These are phyloP conservation scores for Anoplolepis gracilipes DNA, from an alignment of 1,140 invertebrate genomes.

Conservation along the genomic window DNA sequence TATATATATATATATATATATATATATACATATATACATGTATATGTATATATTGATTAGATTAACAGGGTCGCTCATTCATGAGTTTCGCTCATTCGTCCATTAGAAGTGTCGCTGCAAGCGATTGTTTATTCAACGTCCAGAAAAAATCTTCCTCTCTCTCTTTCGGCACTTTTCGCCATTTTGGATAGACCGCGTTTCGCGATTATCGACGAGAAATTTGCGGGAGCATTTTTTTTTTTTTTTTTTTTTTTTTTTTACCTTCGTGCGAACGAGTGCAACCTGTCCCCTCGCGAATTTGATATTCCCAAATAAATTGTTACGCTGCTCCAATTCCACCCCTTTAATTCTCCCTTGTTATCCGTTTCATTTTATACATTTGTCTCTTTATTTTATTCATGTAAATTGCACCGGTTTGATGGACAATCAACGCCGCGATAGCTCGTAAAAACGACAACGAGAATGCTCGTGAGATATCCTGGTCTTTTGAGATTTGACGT, in stretches of 20 bases:
- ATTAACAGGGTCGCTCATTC: conserved; percentile 40
- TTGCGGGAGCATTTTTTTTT: conserved; percentile 7
- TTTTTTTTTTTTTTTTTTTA: too few relatives aligned
- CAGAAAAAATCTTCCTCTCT: conserved; percentile 17
- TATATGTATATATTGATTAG: conserved; percentile 25
- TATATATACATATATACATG: too few relatives aligned
- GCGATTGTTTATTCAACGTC: conserved; percentile 6
- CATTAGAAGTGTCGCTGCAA: not conserved
- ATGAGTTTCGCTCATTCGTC: not conserved
- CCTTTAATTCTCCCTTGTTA: not conserved
- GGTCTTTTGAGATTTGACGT: not conserved
- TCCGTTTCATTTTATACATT: too few relatives aligned
- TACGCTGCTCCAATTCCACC: not conserved
- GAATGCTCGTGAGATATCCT: not conserved
- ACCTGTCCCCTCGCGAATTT: not conserved
- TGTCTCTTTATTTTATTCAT: not conserved
- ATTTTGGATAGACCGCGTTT: not conserved
- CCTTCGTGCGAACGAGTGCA: not conserved
- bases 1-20: too few relatives aligned
- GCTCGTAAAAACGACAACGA: not conserved
- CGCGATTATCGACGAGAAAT: conserved; percentile 7
- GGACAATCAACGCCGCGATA: not conserved
- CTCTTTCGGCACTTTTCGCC: not conserved
- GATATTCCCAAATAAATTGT: conserved; percentile 21
- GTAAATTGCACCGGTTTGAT: not conserved